Evolutionary conservation across 1,140 invertebrate species (phyloP).

Genomic region (Xylocopa sonorina): DNA sequence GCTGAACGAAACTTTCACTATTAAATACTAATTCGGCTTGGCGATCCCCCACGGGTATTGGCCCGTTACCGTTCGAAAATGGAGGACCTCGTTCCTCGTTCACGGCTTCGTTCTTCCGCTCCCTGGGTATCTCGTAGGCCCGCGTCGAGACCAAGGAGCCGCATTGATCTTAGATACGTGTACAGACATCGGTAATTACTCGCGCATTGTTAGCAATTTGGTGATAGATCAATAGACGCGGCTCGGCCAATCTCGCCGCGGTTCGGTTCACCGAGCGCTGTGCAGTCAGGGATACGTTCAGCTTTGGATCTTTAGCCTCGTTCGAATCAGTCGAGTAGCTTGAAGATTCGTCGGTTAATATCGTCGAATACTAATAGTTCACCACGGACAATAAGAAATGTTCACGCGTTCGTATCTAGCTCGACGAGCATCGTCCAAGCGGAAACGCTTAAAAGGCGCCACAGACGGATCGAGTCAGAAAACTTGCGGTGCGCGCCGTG

Average conservation of each 20-base stretch:
- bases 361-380: no score
- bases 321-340: no score
- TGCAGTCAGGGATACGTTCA: background rate
- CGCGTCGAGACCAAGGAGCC: slow-evolving; percentile 14
- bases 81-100: slow-evolving; percentile 37
- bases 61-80: slow-evolving; percentile 45
- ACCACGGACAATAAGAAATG: no score
- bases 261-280: background rate
- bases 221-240: slow-evolving; percentile 59
- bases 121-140: background rate
- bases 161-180: slow-evolving; percentile 64
- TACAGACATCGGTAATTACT: slow-evolving; percentile 63
- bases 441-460: background rate
- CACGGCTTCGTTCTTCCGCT: background rate
- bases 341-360: no score
- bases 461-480: background rate
- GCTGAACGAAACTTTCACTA: slow-evolving; percentile 65
- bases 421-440: background rate
- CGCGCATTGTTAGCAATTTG: slow-evolving; percentile 62
- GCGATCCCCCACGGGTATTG: slow-evolving; percentile 57
- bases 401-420: no score
- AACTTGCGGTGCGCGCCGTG: background rate
- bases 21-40: slow-evolving; percentile 69
- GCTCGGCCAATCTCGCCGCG: slow-evolving; percentile 16
- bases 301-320: no score